phyloP scores from a whole-genome alignment of 1,140 invertebrate genomes.

The Papilio aristodemus region DNA sequence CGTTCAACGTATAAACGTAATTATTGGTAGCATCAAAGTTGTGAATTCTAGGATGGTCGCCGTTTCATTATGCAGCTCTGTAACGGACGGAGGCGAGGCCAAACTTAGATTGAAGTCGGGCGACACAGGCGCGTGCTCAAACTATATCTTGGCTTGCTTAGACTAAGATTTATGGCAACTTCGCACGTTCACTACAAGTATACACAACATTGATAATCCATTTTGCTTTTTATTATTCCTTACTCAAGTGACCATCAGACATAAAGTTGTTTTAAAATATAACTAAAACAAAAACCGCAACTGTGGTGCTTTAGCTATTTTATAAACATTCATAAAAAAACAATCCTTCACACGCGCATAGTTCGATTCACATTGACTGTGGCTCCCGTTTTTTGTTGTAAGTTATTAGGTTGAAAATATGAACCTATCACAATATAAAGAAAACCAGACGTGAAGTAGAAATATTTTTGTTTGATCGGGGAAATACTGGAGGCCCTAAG shows the following conservation, averaged over 20 bases:
- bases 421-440: no score
- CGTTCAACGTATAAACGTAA: slow-evolving; percentile 51
- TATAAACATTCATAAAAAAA: no score
- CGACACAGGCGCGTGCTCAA: slow-evolving; percentile 73
- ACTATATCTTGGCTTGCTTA: slow-evolving; percentile 65
- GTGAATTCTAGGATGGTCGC: slow-evolving; percentile 61
- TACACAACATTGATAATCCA: slow-evolving; percentile 12
- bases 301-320: no score
- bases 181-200: slow-evolving; percentile 43
- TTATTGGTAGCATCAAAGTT: slow-evolving; percentile 63
- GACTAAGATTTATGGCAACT: slow-evolving; percentile 70
- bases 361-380: no score
- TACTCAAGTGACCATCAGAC: background rate
- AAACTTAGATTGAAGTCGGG: slow-evolving; percentile 78
- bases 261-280: no score
- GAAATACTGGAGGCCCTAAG: no score
- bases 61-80: slow-evolving; percentile 75
- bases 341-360: no score
- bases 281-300: no score
- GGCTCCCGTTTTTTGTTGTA: background rate
- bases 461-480: no score
- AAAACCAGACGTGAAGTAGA: no score
- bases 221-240: slow-evolving; percentile 14
- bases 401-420: no score
- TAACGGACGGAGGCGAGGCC: slow-evolving; percentile 61